These are phyloP conservation scores for Tachysurus fulvidraco DNA, from an alignment of 2,113 vertebrate genomes.

Conservation along the genomic window DNA sequence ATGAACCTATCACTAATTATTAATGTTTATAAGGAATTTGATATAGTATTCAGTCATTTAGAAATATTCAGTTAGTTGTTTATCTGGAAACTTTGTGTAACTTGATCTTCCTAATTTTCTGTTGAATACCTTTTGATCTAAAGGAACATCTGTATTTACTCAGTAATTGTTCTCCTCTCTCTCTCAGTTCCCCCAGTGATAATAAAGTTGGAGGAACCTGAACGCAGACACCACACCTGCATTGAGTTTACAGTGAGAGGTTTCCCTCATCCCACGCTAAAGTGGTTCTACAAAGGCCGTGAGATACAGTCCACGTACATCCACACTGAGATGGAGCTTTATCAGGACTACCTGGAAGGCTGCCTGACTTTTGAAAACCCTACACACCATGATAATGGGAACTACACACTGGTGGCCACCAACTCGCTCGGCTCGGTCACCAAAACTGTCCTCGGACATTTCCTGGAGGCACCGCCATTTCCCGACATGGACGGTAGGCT, in stretches of 20 bases:
- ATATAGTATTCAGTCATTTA: not conserved
- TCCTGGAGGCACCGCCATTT: slow-evolving; percentile 80
- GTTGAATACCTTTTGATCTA: not conserved
- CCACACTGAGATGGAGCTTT: slow-evolving; percentile 83
- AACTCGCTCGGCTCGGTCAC: slow-evolving; percentile 86
- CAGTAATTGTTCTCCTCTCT: not conserved
- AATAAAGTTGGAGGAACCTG: slow-evolving; percentile 86
- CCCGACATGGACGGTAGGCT: slow-evolving; percentile 53
- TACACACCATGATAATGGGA: slow-evolving; percentile 95
- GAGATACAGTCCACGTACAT: slow-evolving; percentile 85
- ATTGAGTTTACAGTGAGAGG: slow-evolving; percentile 92
- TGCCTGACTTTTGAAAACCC: slow-evolving; percentile 94
- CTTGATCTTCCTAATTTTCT: not conserved
- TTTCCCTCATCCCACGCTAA: slow-evolving; percentile 87
- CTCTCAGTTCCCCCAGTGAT: slow-evolving; percentile 89
- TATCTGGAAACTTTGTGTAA: not conserved
- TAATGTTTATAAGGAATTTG: not conserved
- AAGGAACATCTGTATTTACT: not conserved
- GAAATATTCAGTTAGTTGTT: not conserved
- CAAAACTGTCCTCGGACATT: slow-evolving; percentile 91
- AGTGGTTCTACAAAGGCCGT: slow-evolving; percentile 87
- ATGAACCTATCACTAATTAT: not conserved
- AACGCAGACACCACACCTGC: slow-evolving; percentile 89
- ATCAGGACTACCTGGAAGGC: slow-evolving; percentile 89
- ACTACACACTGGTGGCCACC: slow-evolving; percentile 93